phyloP scores from a whole-genome alignment of 2,113 vertebrate genomes.

The Psettodes erumei region DNA sequence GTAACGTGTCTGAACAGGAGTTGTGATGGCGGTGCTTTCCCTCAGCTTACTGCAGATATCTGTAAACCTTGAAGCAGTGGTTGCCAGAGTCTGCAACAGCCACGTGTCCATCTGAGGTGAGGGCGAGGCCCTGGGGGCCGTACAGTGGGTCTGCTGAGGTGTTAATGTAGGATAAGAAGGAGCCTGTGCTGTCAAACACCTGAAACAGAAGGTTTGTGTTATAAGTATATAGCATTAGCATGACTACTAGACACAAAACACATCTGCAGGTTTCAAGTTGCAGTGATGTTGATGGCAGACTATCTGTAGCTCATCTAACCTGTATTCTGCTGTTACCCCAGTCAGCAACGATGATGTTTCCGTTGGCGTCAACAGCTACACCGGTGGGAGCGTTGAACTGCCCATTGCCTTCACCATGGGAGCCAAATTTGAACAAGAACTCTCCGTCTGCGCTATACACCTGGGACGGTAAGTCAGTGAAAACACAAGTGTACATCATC shows the following conservation, averaged over 20 bases:
- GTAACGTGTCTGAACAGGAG: slow-evolving; percentile 7
- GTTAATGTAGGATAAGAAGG: slow-evolving; percentile 98
- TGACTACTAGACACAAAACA: too few relatives aligned
- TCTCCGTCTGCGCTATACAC: slow-evolving; percentile 96
- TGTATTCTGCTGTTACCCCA: slow-evolving; percentile 99
- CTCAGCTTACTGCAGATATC: slow-evolving; percentile 91
- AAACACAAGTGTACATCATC: not conserved
- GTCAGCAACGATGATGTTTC: slow-evolving; percentile 97
- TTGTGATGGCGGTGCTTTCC: not conserved
- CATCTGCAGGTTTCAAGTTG: not conserved
- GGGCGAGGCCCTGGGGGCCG: slow-evolving; percentile 93
- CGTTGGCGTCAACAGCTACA: slow-evolving; percentile 92
- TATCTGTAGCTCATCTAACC: too few relatives aligned
- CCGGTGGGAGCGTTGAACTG: slow-evolving; percentile 98
- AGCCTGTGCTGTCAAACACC: slow-evolving; percentile 96
- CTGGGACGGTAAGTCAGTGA: slow-evolving; percentile 70
- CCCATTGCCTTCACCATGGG: slow-evolving; percentile 95
- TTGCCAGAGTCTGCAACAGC: slow-evolving; percentile 96
- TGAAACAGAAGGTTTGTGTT: slow-evolving; percentile 71
- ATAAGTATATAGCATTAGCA: too few relatives aligned
- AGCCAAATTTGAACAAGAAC: slow-evolving; percentile 97
- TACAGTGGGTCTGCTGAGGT: slow-evolving; percentile 95
- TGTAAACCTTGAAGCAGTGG: slow-evolving; percentile 98
- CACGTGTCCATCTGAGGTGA: slow-evolving; percentile 96
- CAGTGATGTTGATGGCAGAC: not conserved